Conservation (phyloP, 2,888 invertebrate species). For the Halocaridina rubra region DNA sequence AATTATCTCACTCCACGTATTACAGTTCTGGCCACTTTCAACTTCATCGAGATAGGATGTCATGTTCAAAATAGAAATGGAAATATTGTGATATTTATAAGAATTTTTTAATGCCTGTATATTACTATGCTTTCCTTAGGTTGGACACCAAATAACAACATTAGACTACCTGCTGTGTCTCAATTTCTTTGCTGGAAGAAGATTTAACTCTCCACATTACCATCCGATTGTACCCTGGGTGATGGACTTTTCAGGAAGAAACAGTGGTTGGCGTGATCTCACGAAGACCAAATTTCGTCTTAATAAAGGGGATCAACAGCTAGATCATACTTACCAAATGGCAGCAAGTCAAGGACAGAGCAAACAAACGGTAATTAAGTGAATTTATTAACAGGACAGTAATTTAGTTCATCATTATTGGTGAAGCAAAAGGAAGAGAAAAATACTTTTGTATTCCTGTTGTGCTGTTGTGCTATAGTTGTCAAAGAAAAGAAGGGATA, state of each 20-base stretch:
- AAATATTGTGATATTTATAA: no score
- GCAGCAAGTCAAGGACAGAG: slow-evolving; percentile 31
- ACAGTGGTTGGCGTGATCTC: slow-evolving; percentile 90
- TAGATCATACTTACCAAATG: slow-evolving; percentile 86
- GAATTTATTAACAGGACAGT: no score
- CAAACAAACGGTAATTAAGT: slow-evolving; percentile 29
- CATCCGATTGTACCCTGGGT: slow-evolving; percentile 99
- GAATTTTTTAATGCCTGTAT: background rate
- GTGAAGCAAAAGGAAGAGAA: no score
- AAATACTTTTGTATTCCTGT: no score
- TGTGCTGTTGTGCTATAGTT: no score
- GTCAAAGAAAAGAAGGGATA: no score
- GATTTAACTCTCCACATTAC: slow-evolving; percentile 86
- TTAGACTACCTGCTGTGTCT: slow-evolving; percentile 91
- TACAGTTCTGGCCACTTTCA: no score
- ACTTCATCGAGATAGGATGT: no score
- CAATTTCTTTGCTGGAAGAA: slow-evolving; percentile 85
- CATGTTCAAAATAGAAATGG: no score
- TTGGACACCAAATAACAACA: slow-evolving; percentile 86
- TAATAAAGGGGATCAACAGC: slow-evolving; percentile 94
- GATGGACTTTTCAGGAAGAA: slow-evolving; percentile 86
- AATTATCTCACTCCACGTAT: no score
- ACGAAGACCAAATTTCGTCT: slow-evolving; percentile 94
- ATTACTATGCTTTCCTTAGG: slow-evolving; percentile 65
- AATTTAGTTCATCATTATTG: no score